These are phyloP conservation scores for Leucania comma DNA, from an alignment of 2,888 invertebrate species.

Conservation along the genomic window DNA sequence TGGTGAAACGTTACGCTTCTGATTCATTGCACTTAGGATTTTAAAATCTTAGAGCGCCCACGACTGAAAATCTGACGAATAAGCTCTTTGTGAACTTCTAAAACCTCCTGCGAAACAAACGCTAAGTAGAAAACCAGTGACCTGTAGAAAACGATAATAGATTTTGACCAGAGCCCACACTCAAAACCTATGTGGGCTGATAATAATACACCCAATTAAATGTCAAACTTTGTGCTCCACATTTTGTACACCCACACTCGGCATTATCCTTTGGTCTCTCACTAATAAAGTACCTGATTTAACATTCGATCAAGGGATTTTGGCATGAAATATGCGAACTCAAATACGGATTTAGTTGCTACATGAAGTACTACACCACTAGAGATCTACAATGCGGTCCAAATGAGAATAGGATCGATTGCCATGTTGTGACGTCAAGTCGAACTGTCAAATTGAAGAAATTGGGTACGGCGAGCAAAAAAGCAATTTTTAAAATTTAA, in stretches of 20 bases:
- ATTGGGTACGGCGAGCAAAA: no score
- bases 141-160: slow-evolving; percentile 17
- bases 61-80: neutral
- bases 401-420: no score
- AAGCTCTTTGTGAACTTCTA: no score
- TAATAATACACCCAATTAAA: slow-evolving; percentile 9
- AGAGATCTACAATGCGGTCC: no score
- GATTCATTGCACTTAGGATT: neutral
- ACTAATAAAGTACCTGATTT: neutral
- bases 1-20: neutral
- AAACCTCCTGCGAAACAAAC: neutral
- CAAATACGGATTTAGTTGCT: neutral
- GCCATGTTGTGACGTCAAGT: no score
- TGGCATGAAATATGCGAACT: neutral
- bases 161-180: neutral
- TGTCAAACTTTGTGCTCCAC: slow-evolving; percentile 15
- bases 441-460: no score
- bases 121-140: slow-evolving; percentile 3
- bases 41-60: neutral
- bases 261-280: neutral
- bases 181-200: slow-evolving; percentile 29
- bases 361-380: neutral
- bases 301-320: neutral
- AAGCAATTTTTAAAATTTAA: no score
- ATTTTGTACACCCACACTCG: slow-evolving; percentile 6